These are phyloP conservation scores for Anoplopoma fimbria DNA, from an alignment of 2,113 vertebrate genomes.

Conservation along the genomic window DNA sequence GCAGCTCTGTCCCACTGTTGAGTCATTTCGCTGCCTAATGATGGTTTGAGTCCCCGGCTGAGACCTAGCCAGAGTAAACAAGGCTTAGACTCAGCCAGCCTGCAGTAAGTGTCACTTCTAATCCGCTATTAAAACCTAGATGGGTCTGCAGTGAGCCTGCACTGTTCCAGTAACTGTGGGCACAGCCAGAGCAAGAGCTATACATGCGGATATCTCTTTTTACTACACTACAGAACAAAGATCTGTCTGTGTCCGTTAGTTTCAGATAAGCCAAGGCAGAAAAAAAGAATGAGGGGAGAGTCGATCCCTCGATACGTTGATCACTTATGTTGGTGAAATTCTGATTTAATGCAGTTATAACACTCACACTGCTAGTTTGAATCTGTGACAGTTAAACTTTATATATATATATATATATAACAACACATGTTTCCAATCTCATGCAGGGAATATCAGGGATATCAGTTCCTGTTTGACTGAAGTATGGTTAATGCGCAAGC, in stretches of 20 bases:
- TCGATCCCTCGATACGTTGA: neutral
- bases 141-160: constrained; percentile 44
- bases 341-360: neutral
- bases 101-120: constrained; percentile 77
- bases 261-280: constrained; percentile 14
- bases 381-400: neutral
- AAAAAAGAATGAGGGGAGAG: neutral
- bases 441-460: neutral
- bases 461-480: neutral
- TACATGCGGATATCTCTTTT: constrained; percentile 37
- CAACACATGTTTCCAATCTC: neutral
- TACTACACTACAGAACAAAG: constrained; percentile 30
- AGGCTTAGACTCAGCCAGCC: constrained; percentile 71
- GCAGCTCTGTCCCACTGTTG: constrained; percentile 42
- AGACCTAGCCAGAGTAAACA: constrained; percentile 70
- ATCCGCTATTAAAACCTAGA: constrained; percentile 66
- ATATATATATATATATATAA: too few relatives aligned
- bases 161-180: constrained; percentile 42
- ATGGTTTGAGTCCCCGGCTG: constrained; percentile 65
- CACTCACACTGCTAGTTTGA: neutral
- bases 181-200: constrained; percentile 3
- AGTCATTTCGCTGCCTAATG: constrained; percentile 75
- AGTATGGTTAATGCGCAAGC: neutral
- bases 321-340: neutral
- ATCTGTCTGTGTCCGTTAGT: constrained; percentile 15